A percentile compares a stretch with the other conserved stretches of the same genome.
Conservation (phyloP, 2,888 invertebrate species). For the Orthosia incerta region DNA sequence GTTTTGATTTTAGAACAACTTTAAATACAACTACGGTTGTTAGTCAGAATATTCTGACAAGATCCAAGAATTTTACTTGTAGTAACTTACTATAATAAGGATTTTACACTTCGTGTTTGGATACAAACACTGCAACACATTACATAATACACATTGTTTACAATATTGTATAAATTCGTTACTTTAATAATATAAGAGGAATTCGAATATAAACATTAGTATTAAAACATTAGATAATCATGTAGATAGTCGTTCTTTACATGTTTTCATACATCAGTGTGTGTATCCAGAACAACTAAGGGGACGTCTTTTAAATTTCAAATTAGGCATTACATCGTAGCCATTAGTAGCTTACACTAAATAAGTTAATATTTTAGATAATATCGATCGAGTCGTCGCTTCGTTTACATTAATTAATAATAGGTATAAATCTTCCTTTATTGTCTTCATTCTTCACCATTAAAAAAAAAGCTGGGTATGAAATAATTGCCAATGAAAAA, state of each 20-base stretch:
- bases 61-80: constrained; percentile 63
- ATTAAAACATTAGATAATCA: constrained; percentile 57
- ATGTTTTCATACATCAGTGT: constrained; percentile 69
- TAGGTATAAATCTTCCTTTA: constrained; percentile 90
- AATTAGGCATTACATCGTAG: constrained; percentile 76
- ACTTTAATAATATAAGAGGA: constrained; percentile 48
- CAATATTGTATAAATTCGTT: constrained; percentile 64
- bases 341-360: constrained; percentile 84
- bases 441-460: constrained; percentile 89
- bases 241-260: constrained; percentile 40
- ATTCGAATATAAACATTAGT: constrained; percentile 56
- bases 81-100: constrained; percentile 66
- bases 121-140: constrained; percentile 60
- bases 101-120: constrained; percentile 64
- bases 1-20: constrained; percentile 50
- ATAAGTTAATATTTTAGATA: constrained; percentile 86
- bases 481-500: constrained; percentile 68
- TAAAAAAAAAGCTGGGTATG: constrained; percentile 84
- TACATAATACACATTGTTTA: constrained; percentile 46
- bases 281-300: constrained; percentile 68
- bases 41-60: constrained; percentile 58
- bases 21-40: constrained; percentile 54
- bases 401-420: constrained; percentile 86
- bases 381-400: constrained; percentile 85
- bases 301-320: constrained; percentile 75